Conservation (phyloP, 2,888 invertebrate genomes). For the Megamerina dolium region DNA sequence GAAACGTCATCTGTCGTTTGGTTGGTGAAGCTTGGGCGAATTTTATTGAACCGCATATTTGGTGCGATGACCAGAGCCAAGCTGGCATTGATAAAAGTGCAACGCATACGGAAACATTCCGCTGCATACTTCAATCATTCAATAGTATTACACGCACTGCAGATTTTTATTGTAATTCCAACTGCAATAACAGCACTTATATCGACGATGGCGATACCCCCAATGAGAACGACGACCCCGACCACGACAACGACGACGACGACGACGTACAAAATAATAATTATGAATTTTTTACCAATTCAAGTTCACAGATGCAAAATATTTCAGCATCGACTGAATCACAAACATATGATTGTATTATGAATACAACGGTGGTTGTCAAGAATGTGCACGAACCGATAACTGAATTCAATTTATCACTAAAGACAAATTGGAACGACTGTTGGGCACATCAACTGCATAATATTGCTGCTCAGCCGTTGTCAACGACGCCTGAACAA, state of each 20-base stretch:
- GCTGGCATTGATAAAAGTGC: not conserved
- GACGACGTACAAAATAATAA: slow-evolving; percentile 7
- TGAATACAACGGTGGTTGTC: slow-evolving; percentile 35
- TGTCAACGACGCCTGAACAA: too few species aligned
- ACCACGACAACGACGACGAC: slow-evolving; percentile 3
- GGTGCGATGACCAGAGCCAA: slow-evolving; percentile 24
- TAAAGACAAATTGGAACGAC: slow-evolving; percentile 22
- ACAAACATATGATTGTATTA: slow-evolving; percentile 25
- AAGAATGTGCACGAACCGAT: slow-evolving; percentile 35
- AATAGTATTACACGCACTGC: slow-evolving; percentile 27
- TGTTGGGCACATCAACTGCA: not conserved
- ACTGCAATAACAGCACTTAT: slow-evolving; percentile 3
- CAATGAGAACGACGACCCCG: slow-evolving; percentile 3
- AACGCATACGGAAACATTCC: slow-evolving; percentile 33
- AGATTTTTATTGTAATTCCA: slow-evolving; percentile 26
- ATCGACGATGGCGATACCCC: not conserved
- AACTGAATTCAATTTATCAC: slow-evolving; percentile 41
- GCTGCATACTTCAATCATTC: slow-evolving; percentile 37
- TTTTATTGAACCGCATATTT: slow-evolving; percentile 34
- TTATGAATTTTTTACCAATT: slow-evolving; percentile 10
- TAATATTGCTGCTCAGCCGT: too few species aligned
- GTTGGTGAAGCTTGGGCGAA: slow-evolving; percentile 28
- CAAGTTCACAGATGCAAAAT: slow-evolving; percentile 1
- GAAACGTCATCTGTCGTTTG: slow-evolving; percentile 33
- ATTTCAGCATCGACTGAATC: not conserved